phyloP scores from a whole-genome alignment of 2,113 vertebrate species.

The Chaenogobius annularis region DNA sequence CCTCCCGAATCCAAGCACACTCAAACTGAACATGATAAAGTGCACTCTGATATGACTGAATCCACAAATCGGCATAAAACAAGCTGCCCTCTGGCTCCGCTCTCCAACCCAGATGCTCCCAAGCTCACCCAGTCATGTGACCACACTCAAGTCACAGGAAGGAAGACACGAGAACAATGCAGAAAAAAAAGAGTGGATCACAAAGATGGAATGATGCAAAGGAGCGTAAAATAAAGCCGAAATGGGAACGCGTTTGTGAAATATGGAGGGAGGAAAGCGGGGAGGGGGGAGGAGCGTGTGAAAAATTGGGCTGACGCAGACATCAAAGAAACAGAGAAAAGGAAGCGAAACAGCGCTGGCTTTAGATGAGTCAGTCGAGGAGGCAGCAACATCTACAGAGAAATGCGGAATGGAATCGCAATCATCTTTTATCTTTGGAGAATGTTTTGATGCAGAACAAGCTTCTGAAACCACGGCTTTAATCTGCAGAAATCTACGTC shows the following conservation, averaged over 20 bases:
- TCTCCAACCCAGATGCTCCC: slow-evolving; percentile 14
- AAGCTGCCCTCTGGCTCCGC: slow-evolving; percentile 43
- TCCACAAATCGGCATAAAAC: slow-evolving; percentile 47
- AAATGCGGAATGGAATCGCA: background rate
- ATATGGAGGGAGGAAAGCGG: slow-evolving; percentile 1
- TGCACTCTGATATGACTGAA: slow-evolving; percentile 23
- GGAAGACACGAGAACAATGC: background rate
- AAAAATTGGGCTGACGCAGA: slow-evolving; percentile 37
- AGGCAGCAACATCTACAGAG: slow-evolving; percentile 21
- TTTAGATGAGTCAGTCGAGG: slow-evolving; percentile 12
- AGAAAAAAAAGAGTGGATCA: background rate
- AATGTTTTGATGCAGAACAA: background rate
- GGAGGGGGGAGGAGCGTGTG: background rate
- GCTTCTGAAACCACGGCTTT: background rate
- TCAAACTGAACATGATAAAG: background rate
- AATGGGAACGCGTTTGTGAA: background rate
- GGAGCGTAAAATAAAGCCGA: slow-evolving; percentile 4
- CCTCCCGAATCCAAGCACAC: background rate
- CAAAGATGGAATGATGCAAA: slow-evolving; percentile 1
- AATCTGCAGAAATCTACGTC: background rate
- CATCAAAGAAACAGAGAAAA: slow-evolving; percentile 39
- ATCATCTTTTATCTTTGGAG: background rate
- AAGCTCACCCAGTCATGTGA: slow-evolving; percentile 23
- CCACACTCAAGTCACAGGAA: slow-evolving; percentile 21
- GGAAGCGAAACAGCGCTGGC: background rate